Conservation (phyloP, 2,797 vertebrate species). For the Heterohyrax brucei region DNA sequence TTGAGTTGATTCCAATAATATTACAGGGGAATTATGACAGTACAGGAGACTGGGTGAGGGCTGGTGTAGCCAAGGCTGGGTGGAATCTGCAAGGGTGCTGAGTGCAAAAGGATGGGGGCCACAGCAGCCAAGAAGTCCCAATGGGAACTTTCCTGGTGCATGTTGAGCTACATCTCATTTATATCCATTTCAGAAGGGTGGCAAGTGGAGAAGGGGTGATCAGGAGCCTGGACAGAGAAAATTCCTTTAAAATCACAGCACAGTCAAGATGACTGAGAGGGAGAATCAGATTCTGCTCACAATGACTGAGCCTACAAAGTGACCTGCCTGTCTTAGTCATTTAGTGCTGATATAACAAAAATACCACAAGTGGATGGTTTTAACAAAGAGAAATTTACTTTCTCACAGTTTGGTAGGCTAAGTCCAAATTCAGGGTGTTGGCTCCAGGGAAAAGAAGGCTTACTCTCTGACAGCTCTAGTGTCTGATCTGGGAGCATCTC, state of each 20-base stretch:
- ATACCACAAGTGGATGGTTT: too few relatives aligned
- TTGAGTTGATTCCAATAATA: neutral
- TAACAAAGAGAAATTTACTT: too few relatives aligned
- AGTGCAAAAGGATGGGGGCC: neutral
- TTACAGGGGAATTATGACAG: too few relatives aligned
- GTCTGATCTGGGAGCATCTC: too few relatives aligned
- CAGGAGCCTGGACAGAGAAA: neutral
- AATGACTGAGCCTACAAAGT: too few relatives aligned
- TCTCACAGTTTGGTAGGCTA: too few relatives aligned
- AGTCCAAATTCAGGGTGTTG: too few relatives aligned
- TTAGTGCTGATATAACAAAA: too few relatives aligned
- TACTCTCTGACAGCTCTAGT: too few relatives aligned
- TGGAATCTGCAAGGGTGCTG: fast-evolving
- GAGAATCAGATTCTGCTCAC: neutral
- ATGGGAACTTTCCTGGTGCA: fast-evolving
- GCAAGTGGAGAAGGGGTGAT: fast-evolving
- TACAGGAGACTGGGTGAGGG: fast-evolving
- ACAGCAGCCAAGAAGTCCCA: neutral
- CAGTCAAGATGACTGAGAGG: neutral
- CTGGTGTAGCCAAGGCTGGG: fast-evolving
- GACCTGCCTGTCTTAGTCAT: too few relatives aligned
- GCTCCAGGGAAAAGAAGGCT: too few relatives aligned
- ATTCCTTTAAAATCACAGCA: neutral
- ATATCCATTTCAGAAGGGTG: neutral
- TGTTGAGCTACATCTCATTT: neutral